Conservation (phyloP, 64 coral and sea anemone species). For the Dendrophyllia cribrosa region DNA sequence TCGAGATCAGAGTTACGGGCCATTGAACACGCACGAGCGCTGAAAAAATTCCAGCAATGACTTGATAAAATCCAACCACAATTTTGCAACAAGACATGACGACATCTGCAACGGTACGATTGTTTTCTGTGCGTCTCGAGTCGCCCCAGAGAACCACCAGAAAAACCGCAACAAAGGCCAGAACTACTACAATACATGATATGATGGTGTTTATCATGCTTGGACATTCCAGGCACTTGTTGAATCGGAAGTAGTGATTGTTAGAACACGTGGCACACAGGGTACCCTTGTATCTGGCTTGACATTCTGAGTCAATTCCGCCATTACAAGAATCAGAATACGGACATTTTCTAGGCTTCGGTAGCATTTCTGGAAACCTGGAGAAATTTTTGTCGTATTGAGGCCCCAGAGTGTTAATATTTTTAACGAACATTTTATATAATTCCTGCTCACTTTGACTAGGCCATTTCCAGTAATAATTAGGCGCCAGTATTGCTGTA, state of each 20-base stretch:
- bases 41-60: too few species aligned
- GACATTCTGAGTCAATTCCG: conserved; percentile 45
- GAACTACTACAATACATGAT: neutral
- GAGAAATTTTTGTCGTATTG: neutral
- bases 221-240: too few species aligned
- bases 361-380: neutral
- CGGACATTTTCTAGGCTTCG: conserved; percentile 26
- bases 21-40: conserved; percentile 7
- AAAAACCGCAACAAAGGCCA: conserved; percentile 47
- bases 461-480: conserved; percentile 63
- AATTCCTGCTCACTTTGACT: neutral
- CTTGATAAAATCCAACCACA: conserved; percentile 6
- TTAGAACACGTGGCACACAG: conserved; percentile 39
- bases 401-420: neutral
- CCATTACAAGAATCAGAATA: conserved; percentile 16
- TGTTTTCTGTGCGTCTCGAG: too few species aligned
- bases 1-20: conserved; percentile 72
- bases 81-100: conserved; percentile 82
- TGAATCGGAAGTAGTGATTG: conserved; percentile 3
- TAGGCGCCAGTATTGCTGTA: conserved; percentile 9
- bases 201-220: too few species aligned
- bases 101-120: neutral
- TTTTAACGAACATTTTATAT: conserved; percentile 29
- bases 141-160: neutral
- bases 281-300: conserved; percentile 29